phyloP scores from a whole-genome alignment of 1,140 invertebrate genomes.

The Pseudoatta argentina region DNA sequence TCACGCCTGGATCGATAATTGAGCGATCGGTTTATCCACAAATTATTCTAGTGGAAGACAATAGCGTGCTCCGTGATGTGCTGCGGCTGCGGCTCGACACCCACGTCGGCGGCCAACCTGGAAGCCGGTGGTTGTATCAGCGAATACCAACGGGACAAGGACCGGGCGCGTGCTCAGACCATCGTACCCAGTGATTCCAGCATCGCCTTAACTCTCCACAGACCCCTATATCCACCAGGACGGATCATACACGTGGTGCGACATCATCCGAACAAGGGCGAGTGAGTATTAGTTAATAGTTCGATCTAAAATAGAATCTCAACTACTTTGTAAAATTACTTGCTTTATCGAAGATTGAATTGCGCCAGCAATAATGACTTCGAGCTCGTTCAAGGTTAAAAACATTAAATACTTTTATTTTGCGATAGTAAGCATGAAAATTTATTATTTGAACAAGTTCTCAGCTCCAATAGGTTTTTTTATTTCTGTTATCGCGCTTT shows the following conservation, averaged over 20 bases:
- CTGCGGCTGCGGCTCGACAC: constrained; percentile 90
- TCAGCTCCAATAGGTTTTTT: background rate
- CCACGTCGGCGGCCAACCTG: constrained; percentile 90
- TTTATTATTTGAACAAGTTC: background rate
- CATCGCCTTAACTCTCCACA: constrained; percentile 92
- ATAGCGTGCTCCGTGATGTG: constrained; percentile 94
- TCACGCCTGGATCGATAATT: background rate
- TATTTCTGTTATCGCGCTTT: background rate
- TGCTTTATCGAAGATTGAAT: background rate
- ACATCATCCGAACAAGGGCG: constrained; percentile 93
- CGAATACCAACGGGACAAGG: constrained; percentile 89
- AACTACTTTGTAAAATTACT: constrained; percentile 22
- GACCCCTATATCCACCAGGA: constrained; percentile 95
- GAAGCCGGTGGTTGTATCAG: constrained; percentile 88
- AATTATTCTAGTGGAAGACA: constrained; percentile 92
- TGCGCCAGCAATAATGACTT: background rate
- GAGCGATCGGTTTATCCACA: background rate
- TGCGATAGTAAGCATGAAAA: background rate
- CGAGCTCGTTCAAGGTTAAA: background rate
- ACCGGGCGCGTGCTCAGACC: constrained; percentile 88
- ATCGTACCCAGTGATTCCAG: constrained; percentile 90
- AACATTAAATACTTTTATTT: background rate
- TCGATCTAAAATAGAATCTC: background rate
- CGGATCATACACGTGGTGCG: constrained; percentile 96
- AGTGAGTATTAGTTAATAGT: constrained; percentile 88